Percentiles rank a stretch among this genome's conserved stretches.
Conservation (phyloP, 2,797 vertebrate species). For the Falco naumanni region DNA sequence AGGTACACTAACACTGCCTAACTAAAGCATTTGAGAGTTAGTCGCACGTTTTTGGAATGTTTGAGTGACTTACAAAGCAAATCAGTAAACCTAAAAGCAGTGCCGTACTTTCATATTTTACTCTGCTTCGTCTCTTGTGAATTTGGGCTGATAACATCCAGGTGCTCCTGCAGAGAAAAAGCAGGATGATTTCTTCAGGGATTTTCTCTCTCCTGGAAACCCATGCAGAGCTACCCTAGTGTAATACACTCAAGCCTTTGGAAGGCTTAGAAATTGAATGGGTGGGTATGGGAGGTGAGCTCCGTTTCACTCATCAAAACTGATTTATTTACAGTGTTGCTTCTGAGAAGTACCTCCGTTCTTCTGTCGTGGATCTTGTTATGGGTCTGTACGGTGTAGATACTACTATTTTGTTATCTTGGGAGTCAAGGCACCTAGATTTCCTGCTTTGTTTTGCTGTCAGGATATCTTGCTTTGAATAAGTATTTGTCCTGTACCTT, state of each 20-base stretch:
- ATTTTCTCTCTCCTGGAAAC: not conserved
- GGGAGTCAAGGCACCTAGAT: not conserved
- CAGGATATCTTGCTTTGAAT: not conserved
- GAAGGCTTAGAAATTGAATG: not conserved
- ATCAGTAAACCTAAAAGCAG: not conserved
- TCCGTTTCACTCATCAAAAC: constrained; percentile 10
- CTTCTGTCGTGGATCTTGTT: not conserved
- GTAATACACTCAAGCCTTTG: not conserved
- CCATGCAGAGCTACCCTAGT: not conserved
- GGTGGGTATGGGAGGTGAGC: not conserved
- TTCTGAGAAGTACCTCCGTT: not conserved
- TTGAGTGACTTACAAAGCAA: not conserved
- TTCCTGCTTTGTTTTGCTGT: not conserved
- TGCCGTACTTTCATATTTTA: too few species aligned
- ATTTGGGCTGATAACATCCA: not conserved
- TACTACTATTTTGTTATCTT: not conserved
- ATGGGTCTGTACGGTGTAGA: not conserved
- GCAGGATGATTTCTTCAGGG: not conserved
- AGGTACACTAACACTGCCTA: not conserved
- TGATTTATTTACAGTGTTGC: not conserved
- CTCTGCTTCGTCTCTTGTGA: too few species aligned
- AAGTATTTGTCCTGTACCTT: not conserved
- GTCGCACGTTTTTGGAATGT: not conserved
- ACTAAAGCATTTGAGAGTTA: not conserved
- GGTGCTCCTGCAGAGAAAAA: not conserved